Percentiles rank a stretch among this genome's conserved stretches.
phyloP scores from a whole-genome alignment of 2,113 vertebrate genomes.

The Irena cyanogastra region DNA sequence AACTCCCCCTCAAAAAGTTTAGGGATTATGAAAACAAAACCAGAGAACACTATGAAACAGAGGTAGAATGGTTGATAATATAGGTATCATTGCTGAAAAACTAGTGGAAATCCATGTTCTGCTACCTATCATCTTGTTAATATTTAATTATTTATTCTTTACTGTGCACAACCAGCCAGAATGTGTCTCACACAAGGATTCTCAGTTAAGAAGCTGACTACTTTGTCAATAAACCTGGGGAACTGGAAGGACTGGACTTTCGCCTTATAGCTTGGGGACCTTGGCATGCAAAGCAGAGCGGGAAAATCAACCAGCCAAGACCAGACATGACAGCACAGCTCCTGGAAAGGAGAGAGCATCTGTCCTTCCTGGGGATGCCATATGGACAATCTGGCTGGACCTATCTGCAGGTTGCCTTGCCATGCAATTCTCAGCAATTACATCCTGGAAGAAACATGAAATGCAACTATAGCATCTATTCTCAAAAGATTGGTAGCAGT shows the following conservation, averaged over 20 bases:
- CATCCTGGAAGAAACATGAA: not conserved
- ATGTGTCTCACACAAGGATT: not conserved
- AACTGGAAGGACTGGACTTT: not conserved
- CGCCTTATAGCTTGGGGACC: not conserved
- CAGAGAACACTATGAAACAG: not conserved
- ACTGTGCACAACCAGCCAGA: not conserved
- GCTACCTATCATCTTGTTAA: not conserved
- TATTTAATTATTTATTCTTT: not conserved
- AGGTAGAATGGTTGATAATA: not conserved
- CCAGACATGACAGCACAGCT: not conserved
- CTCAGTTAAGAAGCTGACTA: not conserved
- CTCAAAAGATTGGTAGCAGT: not conserved
- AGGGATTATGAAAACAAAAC: not conserved
- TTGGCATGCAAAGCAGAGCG: not conserved
- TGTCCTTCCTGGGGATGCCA: not conserved
- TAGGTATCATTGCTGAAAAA: not conserved
- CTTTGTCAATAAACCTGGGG: not conserved
- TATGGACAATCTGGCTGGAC: not conserved
- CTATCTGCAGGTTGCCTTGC: not conserved
- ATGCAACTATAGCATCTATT: not conserved
- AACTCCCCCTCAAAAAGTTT: not conserved
- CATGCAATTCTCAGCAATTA: not conserved
- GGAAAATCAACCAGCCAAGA: not conserved
- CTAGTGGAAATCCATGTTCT: not conserved
- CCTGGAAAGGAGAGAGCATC: not conserved